Percentiles rank a stretch among this genome's conserved stretches.
phyloP scores from a whole-genome alignment of 2,113 vertebrate genomes.

The Cebus imitator region DNA sequence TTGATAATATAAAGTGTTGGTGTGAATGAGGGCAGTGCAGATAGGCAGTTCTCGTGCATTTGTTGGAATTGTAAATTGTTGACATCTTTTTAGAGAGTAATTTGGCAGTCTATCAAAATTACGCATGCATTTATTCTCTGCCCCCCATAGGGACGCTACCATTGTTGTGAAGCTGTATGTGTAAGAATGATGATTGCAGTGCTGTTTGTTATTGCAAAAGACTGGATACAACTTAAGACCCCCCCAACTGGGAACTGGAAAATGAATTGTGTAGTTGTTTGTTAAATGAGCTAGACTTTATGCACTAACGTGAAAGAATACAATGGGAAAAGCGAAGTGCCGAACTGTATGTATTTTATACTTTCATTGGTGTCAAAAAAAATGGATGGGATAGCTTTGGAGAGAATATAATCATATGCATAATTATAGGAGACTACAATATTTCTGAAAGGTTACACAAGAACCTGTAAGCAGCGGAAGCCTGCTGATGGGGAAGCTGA shows the following conservation, averaged over 20 bases:
- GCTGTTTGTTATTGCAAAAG: background rate
- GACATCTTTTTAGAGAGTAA: background rate
- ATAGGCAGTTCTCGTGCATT: background rate
- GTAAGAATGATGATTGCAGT: background rate
- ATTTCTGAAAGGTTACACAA: background rate
- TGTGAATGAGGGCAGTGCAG: background rate
- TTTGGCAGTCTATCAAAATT: background rate
- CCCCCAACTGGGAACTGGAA: background rate
- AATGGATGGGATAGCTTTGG: background rate
- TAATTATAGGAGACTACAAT: background rate
- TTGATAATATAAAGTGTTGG: background rate
- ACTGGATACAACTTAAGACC: background rate
- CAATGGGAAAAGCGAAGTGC: background rate
- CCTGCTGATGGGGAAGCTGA: background rate
- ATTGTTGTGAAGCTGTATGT: background rate
- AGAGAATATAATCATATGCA: background rate
- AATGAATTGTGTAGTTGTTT: background rate
- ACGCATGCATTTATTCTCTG: background rate
- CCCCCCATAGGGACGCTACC: no score
- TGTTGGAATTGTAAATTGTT: background rate
- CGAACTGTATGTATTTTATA: background rate
- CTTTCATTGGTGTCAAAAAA: background rate
- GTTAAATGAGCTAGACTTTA: background rate
- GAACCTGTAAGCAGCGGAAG: background rate
- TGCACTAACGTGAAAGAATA: background rate